phyloP scores from a whole-genome alignment of 2,888 invertebrate species.

The Cataglyphis rosenhaueri region DNA sequence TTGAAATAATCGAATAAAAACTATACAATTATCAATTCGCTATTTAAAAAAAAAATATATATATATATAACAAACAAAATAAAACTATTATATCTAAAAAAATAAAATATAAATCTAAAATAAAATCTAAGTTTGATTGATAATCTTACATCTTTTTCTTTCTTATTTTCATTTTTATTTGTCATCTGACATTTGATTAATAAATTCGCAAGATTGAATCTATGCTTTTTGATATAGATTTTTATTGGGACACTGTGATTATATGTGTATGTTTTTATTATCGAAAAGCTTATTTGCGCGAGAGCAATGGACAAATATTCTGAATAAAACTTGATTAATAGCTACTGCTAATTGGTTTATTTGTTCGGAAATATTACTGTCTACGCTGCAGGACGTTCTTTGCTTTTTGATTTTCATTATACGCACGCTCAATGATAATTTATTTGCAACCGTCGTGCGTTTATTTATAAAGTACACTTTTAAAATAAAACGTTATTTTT shows the following conservation, averaged over 20 bases:
- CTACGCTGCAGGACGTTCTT: slow-evolving; percentile 2
- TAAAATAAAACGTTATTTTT: slow-evolving; percentile 15
- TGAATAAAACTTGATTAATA: slow-evolving; percentile 67
- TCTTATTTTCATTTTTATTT: neutral
- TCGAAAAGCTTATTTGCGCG: neutral
- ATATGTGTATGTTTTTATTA: slow-evolving; percentile 37
- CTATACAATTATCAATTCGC: neutral
- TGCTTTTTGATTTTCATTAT: slow-evolving; percentile 36
- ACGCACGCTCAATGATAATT: neutral
- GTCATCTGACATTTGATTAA: neutral
- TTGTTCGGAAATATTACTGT: slow-evolving; percentile 59
- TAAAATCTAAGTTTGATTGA: slow-evolving; percentile 1
- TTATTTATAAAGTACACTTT: slow-evolving; percentile 20
- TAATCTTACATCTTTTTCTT: neutral
- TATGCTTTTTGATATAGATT: neutral
- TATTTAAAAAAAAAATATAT: neutral
- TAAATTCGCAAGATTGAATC: neutral
- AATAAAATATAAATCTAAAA: slow-evolving; percentile 11
- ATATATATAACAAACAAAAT: neutral
- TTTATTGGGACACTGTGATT: neutral
- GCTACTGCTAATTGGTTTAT: slow-evolving; percentile 64
- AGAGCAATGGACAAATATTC: slow-evolving; percentile 50
- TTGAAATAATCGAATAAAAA: neutral
- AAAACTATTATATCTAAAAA: neutral
- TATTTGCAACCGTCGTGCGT: slow-evolving; percentile 37